These are phyloP conservation scores for Yoshiicerus persimilis DNA, from an alignment of 1,140 invertebrate species.

Conservation along the genomic window DNA sequence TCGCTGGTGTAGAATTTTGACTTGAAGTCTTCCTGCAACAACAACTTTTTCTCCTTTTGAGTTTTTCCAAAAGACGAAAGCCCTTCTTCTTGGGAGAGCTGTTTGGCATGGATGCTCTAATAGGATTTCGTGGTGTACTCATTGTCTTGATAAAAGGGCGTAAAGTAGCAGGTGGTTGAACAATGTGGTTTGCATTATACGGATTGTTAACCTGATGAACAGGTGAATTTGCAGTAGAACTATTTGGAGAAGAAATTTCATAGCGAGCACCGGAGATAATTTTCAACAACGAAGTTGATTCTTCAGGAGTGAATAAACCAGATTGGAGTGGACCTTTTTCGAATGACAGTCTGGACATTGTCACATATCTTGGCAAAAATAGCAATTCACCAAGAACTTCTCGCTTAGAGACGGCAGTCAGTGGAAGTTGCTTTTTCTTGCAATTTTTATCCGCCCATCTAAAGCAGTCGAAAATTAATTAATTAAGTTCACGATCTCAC, in stretches of 20 bases:
- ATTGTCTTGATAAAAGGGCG: not conserved
- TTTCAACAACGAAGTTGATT: conserved; percentile 45
- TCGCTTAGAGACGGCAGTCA: conserved; percentile 63
- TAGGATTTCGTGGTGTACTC: not conserved
- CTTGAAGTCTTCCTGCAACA: not conserved
- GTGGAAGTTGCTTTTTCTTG: conserved; percentile 63
- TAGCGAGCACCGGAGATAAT: not conserved
- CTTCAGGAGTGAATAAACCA: conserved; percentile 53
- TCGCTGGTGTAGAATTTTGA: not conserved
- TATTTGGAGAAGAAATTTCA: not conserved
- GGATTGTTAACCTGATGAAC: not conserved
- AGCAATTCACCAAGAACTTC: conserved; percentile 64
- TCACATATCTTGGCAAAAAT: conserved; percentile 66
- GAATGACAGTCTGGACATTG: conserved; percentile 65
- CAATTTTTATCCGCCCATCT: conserved; percentile 70
- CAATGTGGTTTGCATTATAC: not conserved
- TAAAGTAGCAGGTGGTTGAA: not conserved
- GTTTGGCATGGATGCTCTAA: not conserved
- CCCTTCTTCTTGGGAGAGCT: not conserved
- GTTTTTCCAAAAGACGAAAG: not conserved
- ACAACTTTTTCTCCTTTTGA: not conserved
- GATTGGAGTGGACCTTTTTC: conserved; percentile 55
- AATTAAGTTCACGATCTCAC: conserved; percentile 41
- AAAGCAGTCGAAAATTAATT: not conserved
- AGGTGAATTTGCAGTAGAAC: not conserved